Conservation (phyloP, 2,888 invertebrate species). For the Nebria brevicollis region DNA sequence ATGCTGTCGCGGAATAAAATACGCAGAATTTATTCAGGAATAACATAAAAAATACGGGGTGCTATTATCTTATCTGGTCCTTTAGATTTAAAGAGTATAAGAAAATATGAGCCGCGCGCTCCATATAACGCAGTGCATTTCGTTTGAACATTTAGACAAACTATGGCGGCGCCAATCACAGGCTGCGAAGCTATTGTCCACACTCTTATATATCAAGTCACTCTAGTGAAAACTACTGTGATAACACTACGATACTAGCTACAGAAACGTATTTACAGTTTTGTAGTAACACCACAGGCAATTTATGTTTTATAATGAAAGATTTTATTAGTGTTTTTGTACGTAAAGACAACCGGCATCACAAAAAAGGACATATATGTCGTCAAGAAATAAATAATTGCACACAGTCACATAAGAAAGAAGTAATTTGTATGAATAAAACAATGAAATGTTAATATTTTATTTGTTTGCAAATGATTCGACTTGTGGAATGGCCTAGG, state of each 20-base stretch:
- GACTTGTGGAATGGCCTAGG: constrained; percentile 47
- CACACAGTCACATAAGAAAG: constrained; percentile 14
- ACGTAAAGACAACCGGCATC: background rate
- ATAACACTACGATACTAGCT: background rate
- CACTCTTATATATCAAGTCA: too few species aligned
- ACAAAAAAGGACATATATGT: constrained; percentile 12
- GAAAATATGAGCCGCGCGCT: too few species aligned
- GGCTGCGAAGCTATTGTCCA: too few species aligned
- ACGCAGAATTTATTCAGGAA: too few species aligned
- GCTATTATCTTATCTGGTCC: too few species aligned
- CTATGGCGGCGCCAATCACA: too few species aligned
- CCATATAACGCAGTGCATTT: too few species aligned
- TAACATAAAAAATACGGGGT: too few species aligned
- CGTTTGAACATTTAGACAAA: too few species aligned
- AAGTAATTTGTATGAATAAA: constrained; percentile 40
- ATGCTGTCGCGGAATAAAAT: too few species aligned
- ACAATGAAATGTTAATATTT: constrained; percentile 47
- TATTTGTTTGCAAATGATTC: constrained; percentile 48
- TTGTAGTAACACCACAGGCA: background rate
- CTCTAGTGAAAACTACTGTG: background rate
- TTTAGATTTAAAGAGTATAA: too few species aligned
- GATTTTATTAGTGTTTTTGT: constrained; percentile 12
- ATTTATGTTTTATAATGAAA: constrained; percentile 7
- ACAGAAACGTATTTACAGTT: background rate
- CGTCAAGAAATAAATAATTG: constrained; percentile 30